These are phyloP conservation scores for Polydrusus pterygomalis DNA, from an alignment of 2,888 invertebrate species.

Conservation along the genomic window DNA sequence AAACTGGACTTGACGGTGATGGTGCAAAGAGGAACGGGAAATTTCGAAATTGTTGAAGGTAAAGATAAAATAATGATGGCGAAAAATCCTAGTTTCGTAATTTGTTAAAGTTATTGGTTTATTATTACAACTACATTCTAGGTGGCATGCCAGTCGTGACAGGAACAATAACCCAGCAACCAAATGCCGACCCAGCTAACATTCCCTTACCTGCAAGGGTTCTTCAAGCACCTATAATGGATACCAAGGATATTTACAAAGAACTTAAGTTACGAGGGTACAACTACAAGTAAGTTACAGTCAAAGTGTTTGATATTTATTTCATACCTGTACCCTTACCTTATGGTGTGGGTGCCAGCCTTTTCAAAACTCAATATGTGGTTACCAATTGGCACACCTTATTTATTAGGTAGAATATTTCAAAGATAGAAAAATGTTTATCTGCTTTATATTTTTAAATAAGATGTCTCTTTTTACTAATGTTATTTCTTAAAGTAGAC, in stretches of 20 bases:
- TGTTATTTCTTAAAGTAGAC: too few species aligned
- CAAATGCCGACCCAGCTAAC: background rate
- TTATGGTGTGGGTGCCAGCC: too few species aligned
- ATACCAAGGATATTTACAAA: constrained; percentile 79
- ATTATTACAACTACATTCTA: background rate
- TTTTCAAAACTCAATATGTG: too few species aligned
- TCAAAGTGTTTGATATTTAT: background rate
- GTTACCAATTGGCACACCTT: too few species aligned
- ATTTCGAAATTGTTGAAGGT: constrained; percentile 63
- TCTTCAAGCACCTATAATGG: constrained; percentile 23
- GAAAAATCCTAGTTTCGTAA: too few species aligned
- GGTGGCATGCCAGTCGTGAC: constrained; percentile 49
- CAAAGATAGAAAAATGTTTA: too few species aligned
- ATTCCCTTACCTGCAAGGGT: constrained; percentile 40
- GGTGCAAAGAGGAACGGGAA: constrained; percentile 61
- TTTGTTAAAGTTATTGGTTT: too few species aligned
- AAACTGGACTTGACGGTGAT: constrained; percentile 58
- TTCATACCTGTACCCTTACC: too few species aligned
- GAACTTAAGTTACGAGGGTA: constrained; percentile 82
- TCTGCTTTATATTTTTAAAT: too few species aligned
- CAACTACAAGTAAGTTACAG: constrained; percentile 67
- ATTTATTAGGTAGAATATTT: too few species aligned
- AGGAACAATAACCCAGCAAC: constrained; percentile 46
- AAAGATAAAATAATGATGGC: background rate
- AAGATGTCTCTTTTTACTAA: too few species aligned